Percentiles rank a stretch among this genome's conserved stretches.
These are phyloP conservation scores for Agrochola litura DNA, from an alignment of 2,888 invertebrate genomes.

Conservation along the genomic window DNA sequence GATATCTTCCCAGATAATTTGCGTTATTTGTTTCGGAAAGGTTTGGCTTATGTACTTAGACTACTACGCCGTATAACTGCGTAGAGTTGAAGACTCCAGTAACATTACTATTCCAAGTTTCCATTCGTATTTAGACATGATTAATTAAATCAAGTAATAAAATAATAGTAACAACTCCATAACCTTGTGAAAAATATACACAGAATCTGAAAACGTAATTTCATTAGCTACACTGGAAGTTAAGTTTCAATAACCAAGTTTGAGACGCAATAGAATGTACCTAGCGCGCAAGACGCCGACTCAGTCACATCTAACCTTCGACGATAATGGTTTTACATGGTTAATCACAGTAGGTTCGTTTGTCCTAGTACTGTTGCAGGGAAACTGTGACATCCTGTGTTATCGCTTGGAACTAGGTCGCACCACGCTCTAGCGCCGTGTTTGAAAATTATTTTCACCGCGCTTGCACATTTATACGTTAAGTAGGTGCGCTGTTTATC, in stretches of 20 bases:
- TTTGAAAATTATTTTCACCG: constrained; percentile 88
- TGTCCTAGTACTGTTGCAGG: constrained; percentile 69
- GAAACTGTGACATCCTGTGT: constrained; percentile 88
- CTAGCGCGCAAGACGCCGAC: constrained; percentile 30
- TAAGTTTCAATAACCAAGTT: constrained; percentile 50
- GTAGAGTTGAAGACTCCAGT: neutral
- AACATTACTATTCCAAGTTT: neutral
- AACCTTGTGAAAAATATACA: constrained; percentile 35
- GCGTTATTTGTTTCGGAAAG: constrained; percentile 34
- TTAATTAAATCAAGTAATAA: neutral
- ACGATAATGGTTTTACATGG: constrained; percentile 54
- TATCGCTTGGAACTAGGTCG: constrained; percentile 87
- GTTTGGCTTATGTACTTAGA: neutral
- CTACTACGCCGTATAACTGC: neutral
- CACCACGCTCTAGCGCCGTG: constrained; percentile 76
- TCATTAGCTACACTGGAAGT: constrained; percentile 47
- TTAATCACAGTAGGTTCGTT: constrained; percentile 46
- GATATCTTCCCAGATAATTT: constrained; percentile 33
- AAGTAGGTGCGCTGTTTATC: constrained; percentile 75
- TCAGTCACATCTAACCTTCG: constrained; percentile 55
- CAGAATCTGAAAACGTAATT: constrained; percentile 45
- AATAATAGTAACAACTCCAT: constrained; percentile 6
- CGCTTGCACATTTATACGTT: constrained; percentile 67
- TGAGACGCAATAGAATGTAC: constrained; percentile 58
- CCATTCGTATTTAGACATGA: neutral